phyloP scores from a whole-genome alignment of 2,888 invertebrate species.

The Bembecia ichneumoniformis region DNA sequence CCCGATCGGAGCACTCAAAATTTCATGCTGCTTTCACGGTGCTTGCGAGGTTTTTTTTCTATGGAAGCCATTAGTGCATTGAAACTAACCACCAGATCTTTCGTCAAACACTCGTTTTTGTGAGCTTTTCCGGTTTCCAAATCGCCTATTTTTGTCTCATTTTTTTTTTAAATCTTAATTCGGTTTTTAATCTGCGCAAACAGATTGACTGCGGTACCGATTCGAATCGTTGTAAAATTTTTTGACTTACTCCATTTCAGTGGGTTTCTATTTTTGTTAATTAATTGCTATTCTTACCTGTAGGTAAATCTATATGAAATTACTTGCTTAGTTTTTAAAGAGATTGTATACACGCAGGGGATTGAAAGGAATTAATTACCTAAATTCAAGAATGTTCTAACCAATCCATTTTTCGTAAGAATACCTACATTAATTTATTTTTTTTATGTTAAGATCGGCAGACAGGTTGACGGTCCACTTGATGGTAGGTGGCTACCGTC shows the following conservation, averaged over 20 bases:
- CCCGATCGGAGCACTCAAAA: conserved; percentile 39
- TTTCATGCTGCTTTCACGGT: conserved; percentile 59
- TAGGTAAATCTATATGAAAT: too few relatives aligned
- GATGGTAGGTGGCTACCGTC: too few relatives aligned
- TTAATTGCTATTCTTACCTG: background rate
- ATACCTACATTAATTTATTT: too few relatives aligned
- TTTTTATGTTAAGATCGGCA: too few relatives aligned
- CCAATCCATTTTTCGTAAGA: too few relatives aligned
- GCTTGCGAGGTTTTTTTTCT: conserved; percentile 31
- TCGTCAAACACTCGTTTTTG: conserved; percentile 32
- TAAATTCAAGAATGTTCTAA: too few relatives aligned
- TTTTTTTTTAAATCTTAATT: background rate
- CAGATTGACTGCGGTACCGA: conserved; percentile 5
- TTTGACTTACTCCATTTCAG: conserved; percentile 8
- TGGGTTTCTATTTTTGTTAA: conserved; percentile 1
- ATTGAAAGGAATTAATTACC: too few relatives aligned
- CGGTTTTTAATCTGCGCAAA: conserved; percentile 9
- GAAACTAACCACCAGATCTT: conserved; percentile 43
- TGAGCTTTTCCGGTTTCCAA: conserved; percentile 16
- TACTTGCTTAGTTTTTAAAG: too few relatives aligned
- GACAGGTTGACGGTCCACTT: too few relatives aligned
- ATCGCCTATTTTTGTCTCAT: conserved; percentile 4
- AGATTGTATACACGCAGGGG: too few relatives aligned
- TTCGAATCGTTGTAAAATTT: conserved; percentile 13
- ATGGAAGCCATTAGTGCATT: conserved; percentile 54